phyloP scores from a whole-genome alignment of 1,140 invertebrate species.

The Zaprionus nigranus region DNA sequence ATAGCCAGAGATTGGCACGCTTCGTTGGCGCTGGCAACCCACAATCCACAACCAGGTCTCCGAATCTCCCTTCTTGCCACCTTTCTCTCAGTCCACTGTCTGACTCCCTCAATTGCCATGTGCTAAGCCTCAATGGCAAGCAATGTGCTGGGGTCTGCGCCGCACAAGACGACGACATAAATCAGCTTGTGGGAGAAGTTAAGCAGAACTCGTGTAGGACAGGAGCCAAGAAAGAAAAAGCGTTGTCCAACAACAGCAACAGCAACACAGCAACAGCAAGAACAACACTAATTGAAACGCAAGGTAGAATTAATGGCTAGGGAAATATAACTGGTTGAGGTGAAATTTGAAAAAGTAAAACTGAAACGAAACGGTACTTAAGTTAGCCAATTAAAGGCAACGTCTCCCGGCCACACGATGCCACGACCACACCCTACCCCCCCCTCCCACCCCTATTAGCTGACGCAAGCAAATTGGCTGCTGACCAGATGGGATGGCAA shows the following conservation, averaged over 20 bases:
- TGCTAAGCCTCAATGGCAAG: slow-evolving; percentile 43
- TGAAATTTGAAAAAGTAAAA: slow-evolving; percentile 49
- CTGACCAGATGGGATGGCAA: slow-evolving; percentile 7
- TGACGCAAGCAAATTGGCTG: slow-evolving; percentile 38
- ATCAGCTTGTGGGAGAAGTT: slow-evolving; percentile 55
- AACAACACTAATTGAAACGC: slow-evolving; percentile 77
- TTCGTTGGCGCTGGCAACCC: slow-evolving; percentile 33
- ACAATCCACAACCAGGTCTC: slow-evolving; percentile 1
- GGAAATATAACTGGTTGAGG: slow-evolving; percentile 63
- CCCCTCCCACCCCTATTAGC: neutral
- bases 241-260: slow-evolving; percentile 31
- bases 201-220: slow-evolving; percentile 23
- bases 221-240: slow-evolving; percentile 37
- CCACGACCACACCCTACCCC: neutral
- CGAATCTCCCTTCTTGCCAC: neutral
- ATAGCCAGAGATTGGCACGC: slow-evolving; percentile 59
- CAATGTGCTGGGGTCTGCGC: slow-evolving; percentile 8
- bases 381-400: slow-evolving; percentile 77
- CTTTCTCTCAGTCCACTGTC: neutral
- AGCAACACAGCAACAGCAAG: slow-evolving; percentile 7
- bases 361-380: slow-evolving; percentile 81
- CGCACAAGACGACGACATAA: slow-evolving; percentile 58
- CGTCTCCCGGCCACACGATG: slow-evolving; percentile 39
- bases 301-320: slow-evolving; percentile 78
- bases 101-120: slow-evolving; percentile 45